Evolutionary conservation across 2,113 vertebrate species (phyloP).

Genomic region (Martes martes): DNA sequence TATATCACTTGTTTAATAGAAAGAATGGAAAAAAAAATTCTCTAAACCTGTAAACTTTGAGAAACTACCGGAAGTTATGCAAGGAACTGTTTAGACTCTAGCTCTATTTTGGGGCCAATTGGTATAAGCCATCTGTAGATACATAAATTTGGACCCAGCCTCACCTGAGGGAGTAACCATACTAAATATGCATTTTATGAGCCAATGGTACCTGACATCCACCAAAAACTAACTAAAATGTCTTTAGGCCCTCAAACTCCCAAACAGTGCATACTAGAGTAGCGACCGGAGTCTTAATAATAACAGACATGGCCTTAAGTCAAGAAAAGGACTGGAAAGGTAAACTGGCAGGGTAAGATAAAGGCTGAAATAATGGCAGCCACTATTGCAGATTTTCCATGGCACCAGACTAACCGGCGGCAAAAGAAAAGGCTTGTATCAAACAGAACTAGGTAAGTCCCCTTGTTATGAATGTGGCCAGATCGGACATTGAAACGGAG

Average conservation of each 20-base stretch:
- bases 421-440: too few relatives aligned
- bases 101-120: neutral
- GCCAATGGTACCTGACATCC: neutral
- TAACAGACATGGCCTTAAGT: neutral
- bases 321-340: neutral
- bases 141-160: neutral
- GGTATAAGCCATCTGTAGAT: neutral
- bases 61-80: neutral
- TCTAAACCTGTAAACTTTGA: neutral
- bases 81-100: neutral
- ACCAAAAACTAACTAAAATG: neutral
- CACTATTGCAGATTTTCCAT: too few relatives aligned
- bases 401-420: too few relatives aligned
- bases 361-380: too few relatives aligned
- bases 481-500: neutral
- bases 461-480: neutral
- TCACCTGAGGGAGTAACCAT: neutral
- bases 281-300: neutral
- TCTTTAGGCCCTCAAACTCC: neutral
- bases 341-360: too few relatives aligned
- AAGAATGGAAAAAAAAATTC: neutral
- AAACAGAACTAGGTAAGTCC: neutral
- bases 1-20: neutral
- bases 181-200: neutral
- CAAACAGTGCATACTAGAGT: neutral